Evolutionary conservation across 1,140 invertebrate species (phyloP).

Genomic region (Gryon sp.): DNA sequence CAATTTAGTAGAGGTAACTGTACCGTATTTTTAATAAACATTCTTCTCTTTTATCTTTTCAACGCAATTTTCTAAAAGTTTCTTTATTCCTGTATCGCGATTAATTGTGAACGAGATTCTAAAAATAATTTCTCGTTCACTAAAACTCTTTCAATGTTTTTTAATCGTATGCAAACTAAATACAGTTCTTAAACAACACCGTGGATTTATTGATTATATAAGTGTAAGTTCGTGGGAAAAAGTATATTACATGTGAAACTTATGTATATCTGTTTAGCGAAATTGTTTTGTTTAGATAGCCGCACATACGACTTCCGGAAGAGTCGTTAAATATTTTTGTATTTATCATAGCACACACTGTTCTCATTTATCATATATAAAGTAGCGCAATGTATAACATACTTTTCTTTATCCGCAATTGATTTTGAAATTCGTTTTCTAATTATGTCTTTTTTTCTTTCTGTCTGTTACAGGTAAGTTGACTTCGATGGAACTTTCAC

Average conservation of each 20-base stretch:
- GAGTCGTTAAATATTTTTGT: conserved; percentile 6
- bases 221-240: conserved; percentile 43
- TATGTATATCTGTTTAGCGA: conserved; percentile 11
- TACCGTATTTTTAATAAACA: background rate
- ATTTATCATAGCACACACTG: conserved; percentile 7
- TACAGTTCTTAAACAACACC: conserved; percentile 9
- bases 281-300: conserved; percentile 48
- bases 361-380: too few relatives aligned
- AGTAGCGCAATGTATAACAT: conserved; percentile 1
- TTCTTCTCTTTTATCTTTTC: too few relatives aligned
- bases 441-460: conserved; percentile 24
- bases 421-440: conserved; percentile 26
- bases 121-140: background rate
- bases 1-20: conserved; percentile 2
- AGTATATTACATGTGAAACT: conserved; percentile 4
- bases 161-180: conserved; percentile 23
- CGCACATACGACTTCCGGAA: conserved; percentile 40
- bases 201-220: conserved; percentile 44
- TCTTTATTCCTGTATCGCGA: background rate
- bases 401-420: conserved; percentile 11
- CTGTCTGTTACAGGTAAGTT: conserved; percentile 36
- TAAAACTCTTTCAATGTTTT: background rate
- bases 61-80: background rate
- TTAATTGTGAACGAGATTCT: background rate
- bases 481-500: conserved; percentile 24